These are phyloP conservation scores for Lanistes nyassanus DNA, from an alignment of 1,140 invertebrate species.

Conservation along the genomic window DNA sequence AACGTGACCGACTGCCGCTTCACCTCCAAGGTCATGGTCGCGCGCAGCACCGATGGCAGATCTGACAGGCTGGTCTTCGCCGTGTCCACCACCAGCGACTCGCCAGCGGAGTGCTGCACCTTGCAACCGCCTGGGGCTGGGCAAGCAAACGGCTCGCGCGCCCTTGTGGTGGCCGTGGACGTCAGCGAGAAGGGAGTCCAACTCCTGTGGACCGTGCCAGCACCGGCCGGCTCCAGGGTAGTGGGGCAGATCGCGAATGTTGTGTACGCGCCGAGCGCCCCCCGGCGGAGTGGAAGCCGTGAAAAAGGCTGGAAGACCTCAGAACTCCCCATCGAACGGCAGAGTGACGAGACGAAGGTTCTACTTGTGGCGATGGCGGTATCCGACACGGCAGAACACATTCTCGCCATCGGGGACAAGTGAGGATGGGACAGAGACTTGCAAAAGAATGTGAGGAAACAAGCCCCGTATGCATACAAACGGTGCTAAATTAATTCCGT, in stretches of 20 bases:
- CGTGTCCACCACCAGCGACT: background rate
- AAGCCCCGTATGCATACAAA: too few species aligned
- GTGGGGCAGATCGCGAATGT: constrained; percentile 16
- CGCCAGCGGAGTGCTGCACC: background rate
- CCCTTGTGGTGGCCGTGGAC: background rate
- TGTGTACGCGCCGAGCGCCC: background rate
- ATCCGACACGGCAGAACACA: background rate
- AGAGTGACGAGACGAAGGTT: background rate
- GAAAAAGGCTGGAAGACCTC: background rate
- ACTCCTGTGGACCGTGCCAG: constrained; percentile 7
- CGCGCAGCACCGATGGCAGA: background rate
- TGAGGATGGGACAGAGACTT: background rate
- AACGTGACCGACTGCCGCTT: constrained; percentile 11
- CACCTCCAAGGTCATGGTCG: constrained; percentile 23
- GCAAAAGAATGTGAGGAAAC: too few species aligned
- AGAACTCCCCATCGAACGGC: background rate
- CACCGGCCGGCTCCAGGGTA: background rate
- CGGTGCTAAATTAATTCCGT: too few species aligned
- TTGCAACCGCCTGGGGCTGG: background rate
- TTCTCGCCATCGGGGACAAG: constrained; percentile 3
- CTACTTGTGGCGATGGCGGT: constrained; percentile 12
- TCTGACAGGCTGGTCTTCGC: constrained; percentile 8
- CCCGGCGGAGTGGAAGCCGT: background rate
- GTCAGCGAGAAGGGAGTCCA: background rate
- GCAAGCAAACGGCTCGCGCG: background rate